Evolutionary conservation across 2,113 vertebrate species (phyloP).

Genomic region (Dicentrarchus labrax): DNA sequence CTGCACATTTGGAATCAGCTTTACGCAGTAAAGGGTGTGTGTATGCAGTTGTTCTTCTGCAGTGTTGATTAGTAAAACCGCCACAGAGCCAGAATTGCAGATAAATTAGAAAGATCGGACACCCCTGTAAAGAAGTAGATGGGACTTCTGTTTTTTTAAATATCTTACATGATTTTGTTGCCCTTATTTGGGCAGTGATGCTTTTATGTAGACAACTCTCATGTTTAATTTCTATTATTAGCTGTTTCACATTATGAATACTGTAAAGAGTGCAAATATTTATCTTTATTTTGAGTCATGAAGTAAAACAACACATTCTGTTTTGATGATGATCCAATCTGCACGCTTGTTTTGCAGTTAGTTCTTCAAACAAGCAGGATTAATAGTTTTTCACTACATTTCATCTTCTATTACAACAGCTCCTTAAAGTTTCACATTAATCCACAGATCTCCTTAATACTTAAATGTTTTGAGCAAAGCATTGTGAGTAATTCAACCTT

Average conservation of each 20-base stretch:
- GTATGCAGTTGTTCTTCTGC: slow-evolving; percentile 9
- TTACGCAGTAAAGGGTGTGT: slow-evolving; percentile 65
- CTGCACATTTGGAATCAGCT: slow-evolving; percentile 65
- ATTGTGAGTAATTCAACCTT: not conserved
- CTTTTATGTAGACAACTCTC: too few relatives aligned
- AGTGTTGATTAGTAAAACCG: slow-evolving; percentile 68
- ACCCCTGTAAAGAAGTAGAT: not conserved
- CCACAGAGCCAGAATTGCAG: not conserved
- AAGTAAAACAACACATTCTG: not conserved
- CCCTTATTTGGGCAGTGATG: not conserved
- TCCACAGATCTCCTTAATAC: not conserved
- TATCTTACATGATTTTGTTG: not conserved
- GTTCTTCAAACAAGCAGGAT: not conserved
- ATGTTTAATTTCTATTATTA: not conserved
- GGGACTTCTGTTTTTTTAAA: too few relatives aligned
- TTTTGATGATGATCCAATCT: not conserved
- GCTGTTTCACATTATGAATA: not conserved
- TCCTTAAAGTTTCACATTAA: not conserved
- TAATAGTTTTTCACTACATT: not conserved
- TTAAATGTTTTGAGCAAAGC: not conserved
- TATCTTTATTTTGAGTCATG: too few relatives aligned
- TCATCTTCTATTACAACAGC: not conserved
- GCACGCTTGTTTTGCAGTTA: not conserved
- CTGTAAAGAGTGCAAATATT: not conserved
- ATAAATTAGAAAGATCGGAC: slow-evolving; percentile 13